A percentile compares a stretch with the other conserved stretches of the same genome.
Conservation (phyloP, 1,140 invertebrate genomes). For the Ips nitidus region DNA sequence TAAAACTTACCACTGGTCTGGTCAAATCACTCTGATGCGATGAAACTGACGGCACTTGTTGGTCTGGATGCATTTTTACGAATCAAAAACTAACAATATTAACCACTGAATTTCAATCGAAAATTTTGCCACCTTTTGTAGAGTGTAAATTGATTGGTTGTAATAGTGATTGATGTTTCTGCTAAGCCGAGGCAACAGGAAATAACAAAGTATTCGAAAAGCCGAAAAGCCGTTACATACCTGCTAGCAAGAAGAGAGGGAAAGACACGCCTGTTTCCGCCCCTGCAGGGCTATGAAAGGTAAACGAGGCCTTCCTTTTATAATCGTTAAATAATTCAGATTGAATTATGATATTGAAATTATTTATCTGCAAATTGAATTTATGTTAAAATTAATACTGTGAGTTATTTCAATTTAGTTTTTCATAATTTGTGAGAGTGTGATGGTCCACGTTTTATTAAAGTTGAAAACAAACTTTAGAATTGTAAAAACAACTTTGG, state of each 20-base stretch:
- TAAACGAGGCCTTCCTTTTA: slow-evolving; percentile 22
- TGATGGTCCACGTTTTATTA: no score
- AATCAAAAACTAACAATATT: not conserved
- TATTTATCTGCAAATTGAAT: not conserved
- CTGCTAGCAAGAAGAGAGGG: slow-evolving; percentile 41
- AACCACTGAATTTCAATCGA: no score
- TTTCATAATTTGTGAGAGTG: no score
- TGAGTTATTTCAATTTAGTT: no score
- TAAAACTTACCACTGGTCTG: slow-evolving; percentile 24
- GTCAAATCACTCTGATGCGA: slow-evolving; percentile 17
- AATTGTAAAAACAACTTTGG: no score
- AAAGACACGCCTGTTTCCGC: slow-evolving; percentile 46
- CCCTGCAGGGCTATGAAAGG: slow-evolving; percentile 38
- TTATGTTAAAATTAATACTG: no score
- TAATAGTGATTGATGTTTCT: slow-evolving; percentile 5
- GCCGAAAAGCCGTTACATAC: slow-evolving; percentile 40
- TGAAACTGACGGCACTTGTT: slow-evolving; percentile 46
- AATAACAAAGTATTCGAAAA: slow-evolving; percentile 36
- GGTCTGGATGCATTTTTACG: slow-evolving; percentile 47
- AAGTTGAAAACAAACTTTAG: no score
- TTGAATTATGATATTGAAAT: slow-evolving; percentile 15
- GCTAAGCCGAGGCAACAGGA: slow-evolving; percentile 23
- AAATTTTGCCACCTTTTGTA: no score
- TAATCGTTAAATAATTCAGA: slow-evolving; percentile 16
- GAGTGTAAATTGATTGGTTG: no score